These are phyloP conservation scores for Aphidoletes aphidimyza DNA, from an alignment of 2,888 invertebrate species.

Conservation along the genomic window DNA sequence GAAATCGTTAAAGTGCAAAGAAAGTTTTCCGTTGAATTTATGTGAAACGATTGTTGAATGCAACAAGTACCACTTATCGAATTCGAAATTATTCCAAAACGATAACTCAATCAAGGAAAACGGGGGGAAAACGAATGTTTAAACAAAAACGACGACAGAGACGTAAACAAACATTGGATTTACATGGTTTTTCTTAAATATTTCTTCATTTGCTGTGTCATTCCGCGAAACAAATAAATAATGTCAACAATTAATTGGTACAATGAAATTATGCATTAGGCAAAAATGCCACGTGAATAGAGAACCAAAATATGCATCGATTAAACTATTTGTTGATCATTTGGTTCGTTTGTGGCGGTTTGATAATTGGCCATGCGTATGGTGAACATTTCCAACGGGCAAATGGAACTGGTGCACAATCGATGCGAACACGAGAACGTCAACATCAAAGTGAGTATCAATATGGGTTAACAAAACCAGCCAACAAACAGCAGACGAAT, in stretches of 20 bases:
- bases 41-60: too few relatives aligned
- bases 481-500: constrained; percentile 37
- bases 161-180: too few relatives aligned
- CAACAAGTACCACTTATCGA: too few relatives aligned
- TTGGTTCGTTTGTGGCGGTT: constrained; percentile 32
- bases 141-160: too few relatives aligned
- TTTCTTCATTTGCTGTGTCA: too few relatives aligned
- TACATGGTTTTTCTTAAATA: too few relatives aligned
- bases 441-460: constrained; percentile 4
- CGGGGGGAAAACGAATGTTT: too few relatives aligned
- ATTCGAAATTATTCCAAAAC: too few relatives aligned
- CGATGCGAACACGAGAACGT: neutral
- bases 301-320: constrained; percentile 10
- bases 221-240: too few relatives aligned
- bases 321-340: neutral
- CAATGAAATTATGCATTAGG: constrained; percentile 1
- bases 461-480: neutral
- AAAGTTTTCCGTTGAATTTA: too few relatives aligned
- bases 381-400: neutral
- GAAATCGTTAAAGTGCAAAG: too few relatives aligned
- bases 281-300: constrained; percentile 7
- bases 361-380: neutral
- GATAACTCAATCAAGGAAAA: too few relatives aligned
- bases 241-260: neutral
- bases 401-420: neutral